These are phyloP conservation scores for Moxostoma hubbsi DNA, from an alignment of 2,797 vertebrate species.

Conservation along the genomic window DNA sequence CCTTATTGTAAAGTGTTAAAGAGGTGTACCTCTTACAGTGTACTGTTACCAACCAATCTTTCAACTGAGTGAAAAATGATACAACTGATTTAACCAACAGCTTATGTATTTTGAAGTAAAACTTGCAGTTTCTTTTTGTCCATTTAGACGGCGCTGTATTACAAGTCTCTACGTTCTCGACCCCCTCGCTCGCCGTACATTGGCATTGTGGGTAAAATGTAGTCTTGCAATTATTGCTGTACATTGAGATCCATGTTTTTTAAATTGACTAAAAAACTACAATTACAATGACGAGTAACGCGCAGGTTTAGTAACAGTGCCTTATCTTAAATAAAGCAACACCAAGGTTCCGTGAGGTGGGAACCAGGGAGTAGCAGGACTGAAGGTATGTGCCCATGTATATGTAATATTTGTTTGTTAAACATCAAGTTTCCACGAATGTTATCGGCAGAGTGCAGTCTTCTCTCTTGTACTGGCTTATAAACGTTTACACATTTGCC, in stretches of 20 bases:
- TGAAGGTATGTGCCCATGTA: conserved; percentile 35
- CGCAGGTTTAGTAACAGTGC: conserved; percentile 38
- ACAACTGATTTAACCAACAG: not conserved
- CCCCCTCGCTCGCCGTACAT: not conserved
- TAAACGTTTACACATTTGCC: not conserved
- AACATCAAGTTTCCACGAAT: not conserved
- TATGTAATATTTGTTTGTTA: conserved; percentile 2
- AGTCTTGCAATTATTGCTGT: conserved; percentile 23
- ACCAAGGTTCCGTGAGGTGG: conserved; percentile 62
- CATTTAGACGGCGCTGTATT: conserved; percentile 19
- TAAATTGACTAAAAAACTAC: conserved; percentile 55
- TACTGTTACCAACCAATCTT: too few relatives aligned
- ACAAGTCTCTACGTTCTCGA: not conserved
- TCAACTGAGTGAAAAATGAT: too few relatives aligned
- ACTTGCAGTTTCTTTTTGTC: not conserved
- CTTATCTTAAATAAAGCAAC: conserved; percentile 61
- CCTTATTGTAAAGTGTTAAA: too few relatives aligned
- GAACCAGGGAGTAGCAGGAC: conserved; percentile 42
- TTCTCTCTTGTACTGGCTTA: not conserved
- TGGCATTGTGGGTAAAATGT: conserved; percentile 55
- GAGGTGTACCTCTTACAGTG: too few relatives aligned
- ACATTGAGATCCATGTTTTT: not conserved
- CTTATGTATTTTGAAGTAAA: not conserved
- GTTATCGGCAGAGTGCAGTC: not conserved
- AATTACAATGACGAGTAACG: conserved; percentile 49